phyloP scores from a whole-genome alignment of 2,113 vertebrate species.

The Dryoscopus gambensis region DNA sequence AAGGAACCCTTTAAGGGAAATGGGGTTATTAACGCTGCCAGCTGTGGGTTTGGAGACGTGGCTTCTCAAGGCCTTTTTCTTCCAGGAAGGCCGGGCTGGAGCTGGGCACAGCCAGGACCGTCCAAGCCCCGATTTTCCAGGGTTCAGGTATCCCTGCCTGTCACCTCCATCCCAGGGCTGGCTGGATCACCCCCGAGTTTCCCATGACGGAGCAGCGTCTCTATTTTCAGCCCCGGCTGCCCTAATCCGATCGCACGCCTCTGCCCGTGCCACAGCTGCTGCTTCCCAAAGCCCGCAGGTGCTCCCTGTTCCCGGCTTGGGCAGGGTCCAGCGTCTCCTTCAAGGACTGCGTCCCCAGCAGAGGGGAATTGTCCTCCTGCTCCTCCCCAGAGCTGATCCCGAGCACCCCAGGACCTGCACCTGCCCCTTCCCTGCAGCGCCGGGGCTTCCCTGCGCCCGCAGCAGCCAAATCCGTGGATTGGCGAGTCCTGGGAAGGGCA shows the following conservation, averaged over 20 bases:
- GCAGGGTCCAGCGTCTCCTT: fast-evolving
- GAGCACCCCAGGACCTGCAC: background rate
- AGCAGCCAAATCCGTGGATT: background rate
- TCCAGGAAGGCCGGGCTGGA: background rate
- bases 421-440: background rate
- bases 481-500: background rate
- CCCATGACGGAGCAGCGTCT: fast-evolving
- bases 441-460: fast-evolving
- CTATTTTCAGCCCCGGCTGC: background rate
- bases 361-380: background rate
- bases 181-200: background rate
- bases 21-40: background rate
- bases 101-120: background rate
- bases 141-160: background rate
- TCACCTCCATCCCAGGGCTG: background rate
- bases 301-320: fast-evolving
- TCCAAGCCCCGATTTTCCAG: background rate
- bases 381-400: background rate
- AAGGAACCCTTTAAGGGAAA: background rate
- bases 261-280: background rate
- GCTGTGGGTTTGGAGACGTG: fast-evolving
- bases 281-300: background rate
- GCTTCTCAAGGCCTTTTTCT: background rate
- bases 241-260: background rate
- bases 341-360: background rate